Evolutionary conservation across 2,888 invertebrate genomes (phyloP).

Genomic region (Trypoxylon attenuatum): DNA sequence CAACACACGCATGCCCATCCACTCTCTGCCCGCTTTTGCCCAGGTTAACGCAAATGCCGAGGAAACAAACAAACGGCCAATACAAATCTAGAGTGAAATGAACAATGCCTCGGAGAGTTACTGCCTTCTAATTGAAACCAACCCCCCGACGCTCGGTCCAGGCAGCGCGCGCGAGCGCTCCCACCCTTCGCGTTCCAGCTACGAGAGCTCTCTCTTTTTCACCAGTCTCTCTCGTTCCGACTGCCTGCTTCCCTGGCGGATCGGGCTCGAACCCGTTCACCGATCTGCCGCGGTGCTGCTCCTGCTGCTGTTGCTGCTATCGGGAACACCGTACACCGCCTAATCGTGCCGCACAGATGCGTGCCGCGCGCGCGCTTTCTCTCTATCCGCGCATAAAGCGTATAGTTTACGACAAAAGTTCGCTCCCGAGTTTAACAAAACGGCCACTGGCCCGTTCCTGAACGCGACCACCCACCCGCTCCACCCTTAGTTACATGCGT

Average conservation of each 20-base stretch:
- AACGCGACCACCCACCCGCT: slow-evolving; percentile 19
- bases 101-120: slow-evolving; percentile 74
- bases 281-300: too few relatives aligned
- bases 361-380: slow-evolving; percentile 56
- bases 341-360: slow-evolving; percentile 73
- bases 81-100: slow-evolving; percentile 74
- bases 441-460: slow-evolving; percentile 54
- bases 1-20: slow-evolving; percentile 43
- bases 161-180: background rate
- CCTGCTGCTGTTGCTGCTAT: too few relatives aligned
- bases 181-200: slow-evolving; percentile 50
- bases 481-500: slow-evolving; percentile 50
- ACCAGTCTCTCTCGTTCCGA: slow-evolving; percentile 19
- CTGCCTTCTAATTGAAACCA: slow-evolving; percentile 74
- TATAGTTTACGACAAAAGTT: slow-evolving; percentile 63
- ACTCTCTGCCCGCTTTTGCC: slow-evolving; percentile 45
- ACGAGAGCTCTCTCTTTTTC: slow-evolving; percentile 50
- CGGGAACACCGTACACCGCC: too few relatives aligned
- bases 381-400: slow-evolving; percentile 59
- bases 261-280: slow-evolving; percentile 8
- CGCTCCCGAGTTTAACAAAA: slow-evolving; percentile 52
- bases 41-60: slow-evolving; percentile 59
- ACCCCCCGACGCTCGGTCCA: slow-evolving; percentile 51
- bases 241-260: slow-evolving; percentile 5
- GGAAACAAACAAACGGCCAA: slow-evolving; percentile 69